Base-by-base conservation (phyloP, 2,888 invertebrate genomes). In the Nomada lathburiana region DNA sequence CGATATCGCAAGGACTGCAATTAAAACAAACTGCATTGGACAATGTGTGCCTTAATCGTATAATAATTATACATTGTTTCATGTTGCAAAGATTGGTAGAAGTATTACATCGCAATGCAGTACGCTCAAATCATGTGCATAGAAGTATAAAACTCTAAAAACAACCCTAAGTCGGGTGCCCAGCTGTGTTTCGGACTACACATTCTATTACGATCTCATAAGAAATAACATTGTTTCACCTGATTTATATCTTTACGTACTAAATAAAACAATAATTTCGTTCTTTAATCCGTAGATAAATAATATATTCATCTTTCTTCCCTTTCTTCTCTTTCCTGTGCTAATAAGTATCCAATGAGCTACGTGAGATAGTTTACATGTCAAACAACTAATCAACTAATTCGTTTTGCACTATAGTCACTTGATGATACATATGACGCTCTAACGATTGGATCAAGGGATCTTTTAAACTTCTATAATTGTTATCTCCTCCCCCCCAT, bases 31-130 rank as follows among this genome's bases (percentile, higher is more conserved):
- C 62, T 67, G 63, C 63, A 52, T 82, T 68, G 74, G 76, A 80
- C 76, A 78, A 87, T 83, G 88, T 90, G 88, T 23, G 26, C 87
- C 89, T 90, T 89, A 89, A 89, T 89, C 85, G 87, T 89, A 89
- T 89, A 90, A 92, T 92, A 90, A 90, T 92, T 89, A 89, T 91
- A 92, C 90, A 92, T 89, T 83, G 80, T 89, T 88, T 91, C 86
- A 7, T 88, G 89, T 87, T 86, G 89, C 84, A 89, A 55, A 81
- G 88, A 89, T 90, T 86, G 89, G 73, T 88, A 36, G 86, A 89
- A 89, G 85, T 91, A 90, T 82, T 83, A 16, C 47, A 16, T 84
- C 67, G 87, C 80, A 82, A 84, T 89, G 86, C 85, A 80, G 73
- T 86, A 88, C 89, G 88, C 81, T 85, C 88, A 83, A 86, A 83